phyloP scores from a whole-genome alignment of 2,113 vertebrate genomes.

The Phyllopteryx taeniolatus region DNA sequence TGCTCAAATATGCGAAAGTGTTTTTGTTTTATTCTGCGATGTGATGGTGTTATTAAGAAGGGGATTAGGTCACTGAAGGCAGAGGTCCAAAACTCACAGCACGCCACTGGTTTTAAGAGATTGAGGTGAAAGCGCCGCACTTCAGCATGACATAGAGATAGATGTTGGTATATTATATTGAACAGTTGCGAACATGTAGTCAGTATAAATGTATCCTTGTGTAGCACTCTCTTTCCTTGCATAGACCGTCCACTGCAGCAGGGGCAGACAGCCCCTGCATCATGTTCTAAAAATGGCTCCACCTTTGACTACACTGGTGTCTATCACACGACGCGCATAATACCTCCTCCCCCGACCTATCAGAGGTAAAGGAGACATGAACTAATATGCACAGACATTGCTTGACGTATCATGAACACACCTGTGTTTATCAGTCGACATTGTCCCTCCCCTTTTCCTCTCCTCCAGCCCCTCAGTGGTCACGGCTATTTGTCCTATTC shows the following conservation, averaged over 20 bases:
- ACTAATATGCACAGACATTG: conserved; percentile 19
- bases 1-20: no score
- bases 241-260: neutral
- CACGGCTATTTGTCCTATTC: neutral
- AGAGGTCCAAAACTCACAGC: no score
- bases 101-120: no score
- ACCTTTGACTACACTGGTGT: conserved; percentile 40
- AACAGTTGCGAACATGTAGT: conserved; percentile 9
- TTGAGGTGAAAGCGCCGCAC: neutral
- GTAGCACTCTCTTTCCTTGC: neutral
- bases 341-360: conserved; percentile 30
- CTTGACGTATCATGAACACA: neutral
- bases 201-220: neutral
- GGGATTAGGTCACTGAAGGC: no score
- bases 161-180: conserved; percentile 3
- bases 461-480: neutral
- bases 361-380: conserved; percentile 16
- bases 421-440: conserved; percentile 6
- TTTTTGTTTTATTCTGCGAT: no score
- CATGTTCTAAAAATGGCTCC: conserved; percentile 59
- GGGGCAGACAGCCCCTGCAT: conserved; percentile 43
- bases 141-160: neutral
- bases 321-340: conserved; percentile 40
- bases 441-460: neutral
- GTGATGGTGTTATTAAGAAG: no score